These are phyloP conservation scores for Acromyrmex heyeri DNA, from an alignment of 1,140 invertebrate species.

Conservation along the genomic window DNA sequence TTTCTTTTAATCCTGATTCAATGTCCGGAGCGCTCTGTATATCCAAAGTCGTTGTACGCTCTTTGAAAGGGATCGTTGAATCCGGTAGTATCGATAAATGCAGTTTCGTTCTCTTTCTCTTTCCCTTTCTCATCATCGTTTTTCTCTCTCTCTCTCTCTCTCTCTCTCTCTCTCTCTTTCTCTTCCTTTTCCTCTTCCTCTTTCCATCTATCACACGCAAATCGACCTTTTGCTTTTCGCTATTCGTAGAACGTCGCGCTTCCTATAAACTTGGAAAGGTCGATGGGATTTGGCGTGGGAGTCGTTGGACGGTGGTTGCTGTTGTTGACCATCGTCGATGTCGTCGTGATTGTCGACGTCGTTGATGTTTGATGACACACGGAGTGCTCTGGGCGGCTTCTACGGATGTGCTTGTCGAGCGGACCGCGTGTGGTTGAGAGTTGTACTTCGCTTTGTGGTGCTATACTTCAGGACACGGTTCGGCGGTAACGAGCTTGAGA, in stretches of 20 bases:
- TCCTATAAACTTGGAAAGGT: constrained; percentile 33
- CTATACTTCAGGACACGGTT: constrained; percentile 53
- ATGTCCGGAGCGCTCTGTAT: constrained; percentile 4
- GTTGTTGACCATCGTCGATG: constrained; percentile 48
- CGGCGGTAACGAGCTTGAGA: constrained; percentile 34
- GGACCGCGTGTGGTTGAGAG: constrained; percentile 49
- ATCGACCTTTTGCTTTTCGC: neutral
- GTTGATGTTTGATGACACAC: constrained; percentile 62
- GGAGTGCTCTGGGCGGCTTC: constrained; percentile 24
- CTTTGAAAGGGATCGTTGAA: neutral
- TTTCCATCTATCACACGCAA: neutral
- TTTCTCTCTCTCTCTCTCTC: neutral
- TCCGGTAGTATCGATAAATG: constrained; percentile 4
- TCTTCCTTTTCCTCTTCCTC: neutral
- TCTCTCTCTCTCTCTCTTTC: neutral
- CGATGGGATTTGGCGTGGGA: constrained; percentile 42
- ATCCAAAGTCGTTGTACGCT: neutral
- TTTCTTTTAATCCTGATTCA: constrained; percentile 41
- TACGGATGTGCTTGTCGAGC: constrained; percentile 44
- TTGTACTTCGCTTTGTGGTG: constrained; percentile 59
- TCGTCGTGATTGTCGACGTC: constrained; percentile 53
- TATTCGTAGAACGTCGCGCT: constrained; percentile 10
- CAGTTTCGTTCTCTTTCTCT: neutral
- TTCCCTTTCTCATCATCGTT: neutral
- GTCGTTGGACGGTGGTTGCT: constrained; percentile 18